Evolutionary conservation across 2,888 invertebrate genomes (phyloP), one percentile per base, ranked within the genome.

Genomic region (Drosophila pseudotalamancana): DNA sequence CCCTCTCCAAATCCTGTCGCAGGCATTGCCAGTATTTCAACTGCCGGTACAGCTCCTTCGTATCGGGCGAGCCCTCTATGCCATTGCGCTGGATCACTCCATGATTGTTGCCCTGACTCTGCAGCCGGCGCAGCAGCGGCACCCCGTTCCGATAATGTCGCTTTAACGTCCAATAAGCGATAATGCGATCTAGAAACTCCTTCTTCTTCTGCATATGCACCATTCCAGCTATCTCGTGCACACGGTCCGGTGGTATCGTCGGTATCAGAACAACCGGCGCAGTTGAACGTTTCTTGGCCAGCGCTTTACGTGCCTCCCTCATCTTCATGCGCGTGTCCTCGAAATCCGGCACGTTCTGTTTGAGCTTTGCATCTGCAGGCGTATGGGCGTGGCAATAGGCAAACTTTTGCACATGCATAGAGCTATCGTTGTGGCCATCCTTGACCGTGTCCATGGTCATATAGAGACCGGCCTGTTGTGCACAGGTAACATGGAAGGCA

Each of bases 401-500:
- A 84, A 97, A 97, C 91, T 99, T 99, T 87, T 98, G 96, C 0
- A 99, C 97, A 55, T 96, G 94, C 72, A 97, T 95, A 0, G 97
- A 95, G 59, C 93, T 93, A 46, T 95, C 93, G 86, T 95, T 94
- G 49, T 92, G 89, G 25, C 89, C 90, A 50, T 91, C 90, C 82
- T 95, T 94, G 0, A 98, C 96, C 0, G 98, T 98, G 88, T 98
- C 97, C 95, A 99, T 98, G 88, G 97, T 96, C 98, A 98, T 98
- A 89, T 97, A 96, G 1, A 99, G 93, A 0, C 95, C 94, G 19
- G 98, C 98, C 89, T 97, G 97, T 90, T 99, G 98, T 0, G 99
- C 99, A 91, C 99, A 99, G 0, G 99, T 99, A 3, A 99, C 99
- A 91, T 99, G 99, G 92, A 99, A 99, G 0, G 99, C 99, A 6